Percentiles rank a stretch among this genome's conserved stretches.
Evolutionary conservation across 2,888 invertebrate species (phyloP).

Genomic region (Cetonia aurata): DNA sequence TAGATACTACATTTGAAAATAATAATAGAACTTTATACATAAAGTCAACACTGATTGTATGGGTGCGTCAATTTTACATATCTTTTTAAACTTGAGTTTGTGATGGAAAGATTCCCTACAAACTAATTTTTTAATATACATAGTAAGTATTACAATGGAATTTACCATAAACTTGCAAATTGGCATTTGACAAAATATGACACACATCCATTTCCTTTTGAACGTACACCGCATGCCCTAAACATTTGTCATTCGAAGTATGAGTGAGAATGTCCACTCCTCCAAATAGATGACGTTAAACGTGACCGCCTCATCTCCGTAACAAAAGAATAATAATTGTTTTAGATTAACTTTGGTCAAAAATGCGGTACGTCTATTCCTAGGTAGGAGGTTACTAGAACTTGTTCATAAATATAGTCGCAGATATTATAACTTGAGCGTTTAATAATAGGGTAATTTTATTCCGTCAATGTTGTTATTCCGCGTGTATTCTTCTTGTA

Average conservation of each 20-base stretch:
- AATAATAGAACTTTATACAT: too few species aligned
- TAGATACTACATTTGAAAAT: too few species aligned
- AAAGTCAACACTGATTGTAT: too few species aligned
- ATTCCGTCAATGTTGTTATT: conserved; percentile 6
- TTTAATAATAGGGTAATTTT: conserved; percentile 27
- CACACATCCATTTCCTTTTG: too few species aligned
- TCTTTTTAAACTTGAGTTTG: too few species aligned
- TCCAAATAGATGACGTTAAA: not conserved
- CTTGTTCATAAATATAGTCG: conserved; percentile 3
- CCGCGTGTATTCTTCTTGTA: not conserved
- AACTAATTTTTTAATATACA: too few species aligned
- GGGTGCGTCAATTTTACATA: too few species aligned
- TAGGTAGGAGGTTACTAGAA: conserved; percentile 1
- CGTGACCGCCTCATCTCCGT: conserved; percentile 5
- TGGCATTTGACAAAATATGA: too few species aligned
- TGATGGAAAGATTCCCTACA: too few species aligned
- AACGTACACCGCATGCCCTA: not conserved
- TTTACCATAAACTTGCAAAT: too few species aligned
- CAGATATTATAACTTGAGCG: conserved; percentile 12
- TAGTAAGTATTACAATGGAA: too few species aligned
- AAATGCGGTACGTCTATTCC: not conserved
- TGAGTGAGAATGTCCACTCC: conserved; percentile 16
- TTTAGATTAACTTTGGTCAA: conserved; percentile 11
- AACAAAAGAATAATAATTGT: conserved; percentile 30
- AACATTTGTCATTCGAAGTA: conserved; percentile 17